Base-by-base conservation (phyloP, 1,140 invertebrate species). In the Chironomus striatipennis region DNA sequence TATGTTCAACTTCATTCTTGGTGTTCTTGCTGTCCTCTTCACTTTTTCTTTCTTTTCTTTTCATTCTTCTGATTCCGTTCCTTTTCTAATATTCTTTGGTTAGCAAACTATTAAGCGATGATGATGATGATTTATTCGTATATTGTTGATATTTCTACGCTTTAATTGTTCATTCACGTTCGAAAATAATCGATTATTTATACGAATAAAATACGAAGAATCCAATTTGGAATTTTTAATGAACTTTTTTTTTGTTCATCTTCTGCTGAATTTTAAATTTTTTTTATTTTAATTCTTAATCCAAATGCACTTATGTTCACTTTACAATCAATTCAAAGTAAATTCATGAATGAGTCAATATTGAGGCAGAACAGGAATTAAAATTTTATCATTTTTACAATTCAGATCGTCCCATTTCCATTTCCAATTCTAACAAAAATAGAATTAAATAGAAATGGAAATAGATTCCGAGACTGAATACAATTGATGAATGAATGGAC, bases 401-500 rank as follows among this genome's bases (percentile, higher is more conserved):
- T 34, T 34, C 2, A 34, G 24, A 34, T 34, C 24, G 24, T 34
- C 24, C 24, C 24, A 34, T 5, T 34, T 34, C 24, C 24, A 34
- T 34, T 34, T 34, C 24, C 24, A 34, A n/a, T 34, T 34, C 5
- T 34, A 5, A 34, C 24, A 34, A 34, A 34, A 34, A 34, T 34
- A 34, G 24, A 34, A 34, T 34, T 34, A 34, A n/a, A n/a, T n/a
- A n/a, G n/a, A n/a, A n/a, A 34, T 34, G 5, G 24, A 34, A 34
- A 34, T 34, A 34, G 24, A 34, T 34, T 34, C 24, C 24, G 12
- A 57, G 47, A 57, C 12, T n/a, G 47, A 57, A 57, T 10, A 47
- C 4, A 57, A 57, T 57, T 70, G 65, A 70, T 70, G 65, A 70
- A 70, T 70, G 65, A 70, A 70, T 70, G 65, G 20, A 70, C 65